phyloP scores from a whole-genome alignment of 2,797 vertebrate species.

The Pangasius krempfi region DNA sequence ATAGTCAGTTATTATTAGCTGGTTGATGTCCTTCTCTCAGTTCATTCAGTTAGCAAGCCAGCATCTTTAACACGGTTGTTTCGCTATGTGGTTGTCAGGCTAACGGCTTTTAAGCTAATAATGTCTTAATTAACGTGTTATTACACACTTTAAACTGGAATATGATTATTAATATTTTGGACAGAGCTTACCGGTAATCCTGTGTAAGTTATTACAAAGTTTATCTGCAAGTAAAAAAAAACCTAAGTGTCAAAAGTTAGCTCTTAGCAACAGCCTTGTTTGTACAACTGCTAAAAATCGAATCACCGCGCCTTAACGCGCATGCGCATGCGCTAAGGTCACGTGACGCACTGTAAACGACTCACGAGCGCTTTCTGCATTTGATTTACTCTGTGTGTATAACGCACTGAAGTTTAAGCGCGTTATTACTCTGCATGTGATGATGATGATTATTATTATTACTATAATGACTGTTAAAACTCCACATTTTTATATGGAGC shows the following conservation, averaged over 20 bases:
- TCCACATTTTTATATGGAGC: neutral
- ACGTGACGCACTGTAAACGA: neutral
- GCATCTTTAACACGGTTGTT: neutral
- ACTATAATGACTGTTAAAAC: neutral
- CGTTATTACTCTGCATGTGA: neutral
- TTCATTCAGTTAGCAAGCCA: neutral
- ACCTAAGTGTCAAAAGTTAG: neutral
- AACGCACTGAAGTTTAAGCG: neutral
- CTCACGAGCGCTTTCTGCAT: neutral
- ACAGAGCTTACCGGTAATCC: neutral
- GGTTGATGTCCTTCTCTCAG: too few relatives aligned
- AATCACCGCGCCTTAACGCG: constrained; percentile 22
- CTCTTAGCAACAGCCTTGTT: neutral
- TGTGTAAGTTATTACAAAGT: neutral
- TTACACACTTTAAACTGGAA: neutral
- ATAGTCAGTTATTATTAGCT: neutral
- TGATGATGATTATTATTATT: neutral
- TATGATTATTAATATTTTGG: too few relatives aligned
- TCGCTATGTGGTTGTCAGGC: constrained; percentile 10
- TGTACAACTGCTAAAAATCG: neutral
- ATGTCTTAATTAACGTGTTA: neutral
- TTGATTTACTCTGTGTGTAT: neutral
- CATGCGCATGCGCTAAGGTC: constrained; percentile 5
- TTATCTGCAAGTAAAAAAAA: neutral
- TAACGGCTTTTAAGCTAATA: constrained; percentile 1